Percentiles rank a stretch among this genome's conserved stretches.
Evolutionary conservation across 2,113 vertebrate species (phyloP).

Genomic region (Strix uralensis): DNA sequence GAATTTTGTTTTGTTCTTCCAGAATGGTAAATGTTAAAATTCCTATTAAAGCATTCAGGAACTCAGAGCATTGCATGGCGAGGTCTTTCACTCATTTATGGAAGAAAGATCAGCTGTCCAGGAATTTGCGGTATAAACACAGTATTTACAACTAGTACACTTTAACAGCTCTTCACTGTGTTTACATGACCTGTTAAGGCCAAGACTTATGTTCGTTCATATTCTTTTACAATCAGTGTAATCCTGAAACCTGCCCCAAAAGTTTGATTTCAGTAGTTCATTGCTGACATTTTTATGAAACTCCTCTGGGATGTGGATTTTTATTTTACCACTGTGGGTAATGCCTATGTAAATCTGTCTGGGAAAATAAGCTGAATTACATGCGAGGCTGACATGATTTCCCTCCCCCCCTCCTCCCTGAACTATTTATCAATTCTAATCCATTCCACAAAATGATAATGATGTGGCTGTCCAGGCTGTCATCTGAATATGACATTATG

Average conservation of each 20-base stretch:
- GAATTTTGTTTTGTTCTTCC: not conserved
- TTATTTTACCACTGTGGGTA: not conserved
- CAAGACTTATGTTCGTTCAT: not conserved
- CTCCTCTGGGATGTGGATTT: not conserved
- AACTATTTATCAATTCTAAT: not conserved
- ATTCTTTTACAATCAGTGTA: not conserved
- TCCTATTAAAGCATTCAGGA: not conserved
- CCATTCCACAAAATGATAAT: not conserved
- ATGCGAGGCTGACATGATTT: not conserved
- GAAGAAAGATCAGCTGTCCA: not conserved
- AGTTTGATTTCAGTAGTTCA: not conserved
- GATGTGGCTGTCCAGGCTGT: not conserved
- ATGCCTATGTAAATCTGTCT: constrained; percentile 1
- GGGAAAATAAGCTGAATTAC: not conserved
- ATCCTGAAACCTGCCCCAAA: not conserved
- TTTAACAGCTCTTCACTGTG: not conserved
- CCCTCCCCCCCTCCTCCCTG: rapidly evolving
- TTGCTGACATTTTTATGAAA: not conserved
- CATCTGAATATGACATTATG: not conserved
- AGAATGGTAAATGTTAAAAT: not conserved
- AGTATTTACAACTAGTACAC: not conserved
- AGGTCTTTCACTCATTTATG: not conserved
- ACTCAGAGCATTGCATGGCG: not conserved
- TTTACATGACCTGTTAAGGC: not conserved
- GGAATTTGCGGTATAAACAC: not conserved